Percentiles rank a stretch among this genome's conserved stretches.
These are phyloP conservation scores for Hermaeophaga mercurialis DNA, from an alignment of 2,888 invertebrate genomes.

Conservation along the genomic window DNA sequence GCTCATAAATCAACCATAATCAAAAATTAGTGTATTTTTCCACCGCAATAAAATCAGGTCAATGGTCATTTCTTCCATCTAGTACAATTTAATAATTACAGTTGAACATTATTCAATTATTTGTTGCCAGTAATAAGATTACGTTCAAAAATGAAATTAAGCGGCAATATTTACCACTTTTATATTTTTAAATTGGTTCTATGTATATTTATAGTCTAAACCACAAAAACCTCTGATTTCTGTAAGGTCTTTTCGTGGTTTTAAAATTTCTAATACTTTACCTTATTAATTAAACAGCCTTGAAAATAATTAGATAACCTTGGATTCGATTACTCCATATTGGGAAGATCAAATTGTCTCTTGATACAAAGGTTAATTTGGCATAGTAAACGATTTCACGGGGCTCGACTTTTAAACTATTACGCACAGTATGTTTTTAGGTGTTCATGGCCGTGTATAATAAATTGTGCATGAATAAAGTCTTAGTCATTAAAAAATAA, in stretches of 20 bases:
- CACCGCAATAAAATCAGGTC: not conserved
- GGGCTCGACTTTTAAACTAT: not conserved
- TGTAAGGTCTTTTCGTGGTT: not conserved
- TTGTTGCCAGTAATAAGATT: no score
- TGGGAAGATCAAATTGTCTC: not conserved
- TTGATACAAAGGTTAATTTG: constrained; percentile 12
- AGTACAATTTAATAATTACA: no score
- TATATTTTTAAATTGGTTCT: no score
- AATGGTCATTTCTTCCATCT: not conserved
- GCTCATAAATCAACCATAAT: not conserved
- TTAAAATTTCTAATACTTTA: not conserved
- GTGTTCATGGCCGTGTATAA: constrained; percentile 9
- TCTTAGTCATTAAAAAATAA: constrained; percentile 3
- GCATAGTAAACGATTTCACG: constrained; percentile 1
- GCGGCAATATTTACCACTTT: no score
- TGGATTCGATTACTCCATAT: not conserved
- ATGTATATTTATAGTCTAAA: no score
- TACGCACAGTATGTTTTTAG: constrained; percentile 1
- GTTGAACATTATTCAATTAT: no score
- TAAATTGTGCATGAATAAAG: constrained; percentile 14
- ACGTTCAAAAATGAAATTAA: no score
- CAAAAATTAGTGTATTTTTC: not conserved
- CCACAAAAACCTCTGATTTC: not conserved
- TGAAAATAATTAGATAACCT: not conserved
- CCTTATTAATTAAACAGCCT: not conserved